Base-by-base conservation (phyloP, 2,113 vertebrate species). In the Seriola dumerili region DNA sequence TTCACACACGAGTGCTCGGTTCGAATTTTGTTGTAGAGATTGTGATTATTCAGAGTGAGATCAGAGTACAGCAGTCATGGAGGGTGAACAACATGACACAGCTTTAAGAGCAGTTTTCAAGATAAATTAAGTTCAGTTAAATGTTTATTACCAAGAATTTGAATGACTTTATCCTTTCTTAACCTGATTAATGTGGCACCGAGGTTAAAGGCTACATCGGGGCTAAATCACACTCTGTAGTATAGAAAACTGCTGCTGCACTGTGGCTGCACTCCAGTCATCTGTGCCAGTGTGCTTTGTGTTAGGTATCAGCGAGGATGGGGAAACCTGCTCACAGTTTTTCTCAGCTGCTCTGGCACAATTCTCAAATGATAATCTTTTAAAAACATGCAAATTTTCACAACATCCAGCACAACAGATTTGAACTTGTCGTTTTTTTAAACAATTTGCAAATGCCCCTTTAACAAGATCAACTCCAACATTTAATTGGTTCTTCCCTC, bases 1-100 rank as follows among this genome's bases (percentile, higher is more conserved):
- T 86, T 83, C 69, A 80, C 72, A 85, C 63, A 23, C 3, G 2
- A 78, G 36, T 0, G 65, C 80, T 62, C 64, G 1, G 36, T 66
- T 71, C 1, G 0, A 57, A 59, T 62, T 8, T 44, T 12, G n/a
- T 50, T 68, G 38, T 19, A 17, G 58, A 62, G 11, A 77, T 32
- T 63, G 7, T 65, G 69, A 79, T 79, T 21, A 19, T 25, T 69
- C 46, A 46, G 25, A 44, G 62, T 10, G 32, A n/a, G 70, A 63
- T 55, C 54, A 17, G 17, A 59, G 59, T 36, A 7, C 57, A 70
- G 58, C 16, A 11, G 50, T 66, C 59, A 59, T 4, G 21, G n/a
- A n/a, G 6, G 13, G 38, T 52, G 9, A 59, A 52, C 13, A 42
- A 34, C 23, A 52, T 14, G 29, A 23, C 14, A 21, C 16, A 29